Conservation (phyloP, 1,140 invertebrate species). For the Microplitis mediator region DNA sequence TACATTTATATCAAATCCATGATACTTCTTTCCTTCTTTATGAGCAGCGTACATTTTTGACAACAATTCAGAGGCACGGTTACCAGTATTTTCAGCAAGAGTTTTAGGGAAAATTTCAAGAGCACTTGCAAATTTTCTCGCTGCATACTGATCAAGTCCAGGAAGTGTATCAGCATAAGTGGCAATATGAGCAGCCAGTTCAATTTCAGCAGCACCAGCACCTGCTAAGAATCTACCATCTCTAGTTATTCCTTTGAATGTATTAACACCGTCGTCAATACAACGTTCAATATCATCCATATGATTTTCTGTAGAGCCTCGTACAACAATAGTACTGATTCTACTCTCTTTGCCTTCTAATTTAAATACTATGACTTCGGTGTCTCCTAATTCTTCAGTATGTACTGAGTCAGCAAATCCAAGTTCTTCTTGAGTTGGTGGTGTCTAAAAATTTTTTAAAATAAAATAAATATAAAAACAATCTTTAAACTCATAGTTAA, state of each 20-base stretch:
- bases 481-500: no score
- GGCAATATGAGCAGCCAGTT: slow-evolving; percentile 85
- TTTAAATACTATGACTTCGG: slow-evolving; percentile 89
- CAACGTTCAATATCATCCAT: slow-evolving; percentile 99
- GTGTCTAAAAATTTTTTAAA: slow-evolving; percentile 56
- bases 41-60: slow-evolving; percentile 92
- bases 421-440: slow-evolving; percentile 88
- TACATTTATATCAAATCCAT: slow-evolving; percentile 90
- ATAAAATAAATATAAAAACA: background rate
- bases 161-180: slow-evolving; percentile 89
- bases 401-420: slow-evolving; percentile 91
- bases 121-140: slow-evolving; percentile 92
- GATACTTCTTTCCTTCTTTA: slow-evolving; percentile 81
- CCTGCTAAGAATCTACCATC: slow-evolving; percentile 87
- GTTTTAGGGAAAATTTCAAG: slow-evolving; percentile 91
- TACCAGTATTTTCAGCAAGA: slow-evolving; percentile 93
- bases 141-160: slow-evolving; percentile 96
- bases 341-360: slow-evolving; percentile 80
- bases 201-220: slow-evolving; percentile 93
- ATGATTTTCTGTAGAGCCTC: slow-evolving; percentile 96
- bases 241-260: slow-evolving; percentile 81
- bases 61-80: slow-evolving; percentile 85
- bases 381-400: slow-evolving; percentile 97
- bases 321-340: slow-evolving; percentile 91
- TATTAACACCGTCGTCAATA: slow-evolving; percentile 98